These are phyloP conservation scores for Dryoscopus gambensis DNA, from an alignment of 2,113 vertebrate species.

Conservation along the genomic window DNA sequence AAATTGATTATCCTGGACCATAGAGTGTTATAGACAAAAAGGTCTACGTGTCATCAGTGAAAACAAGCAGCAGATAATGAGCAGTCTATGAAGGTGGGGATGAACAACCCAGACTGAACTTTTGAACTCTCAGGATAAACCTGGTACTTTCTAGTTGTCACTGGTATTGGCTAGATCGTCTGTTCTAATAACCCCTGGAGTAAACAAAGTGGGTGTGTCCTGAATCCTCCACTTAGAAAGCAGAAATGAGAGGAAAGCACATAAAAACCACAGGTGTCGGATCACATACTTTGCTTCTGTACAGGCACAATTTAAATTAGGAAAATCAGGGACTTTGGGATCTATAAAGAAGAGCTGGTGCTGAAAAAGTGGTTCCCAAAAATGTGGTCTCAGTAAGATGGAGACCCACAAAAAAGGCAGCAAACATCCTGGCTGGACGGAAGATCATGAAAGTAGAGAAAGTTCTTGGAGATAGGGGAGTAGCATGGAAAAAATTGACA, in stretches of 20 bases:
- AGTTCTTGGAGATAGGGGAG: not conserved
- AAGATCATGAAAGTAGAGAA: not conserved
- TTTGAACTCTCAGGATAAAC: not conserved
- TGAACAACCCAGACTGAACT: not conserved
- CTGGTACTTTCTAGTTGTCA: not conserved
- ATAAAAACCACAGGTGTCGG: not conserved
- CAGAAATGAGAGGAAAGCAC: not conserved
- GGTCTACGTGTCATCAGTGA: rapidly evolving
- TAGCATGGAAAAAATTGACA: not conserved
- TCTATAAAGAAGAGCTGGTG: not conserved
- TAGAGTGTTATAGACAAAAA: not conserved
- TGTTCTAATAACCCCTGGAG: not conserved
- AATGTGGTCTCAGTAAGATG: not conserved
- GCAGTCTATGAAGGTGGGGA: not conserved
- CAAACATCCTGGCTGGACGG: not conserved
- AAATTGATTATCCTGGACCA: not conserved
- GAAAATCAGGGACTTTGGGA: not conserved
- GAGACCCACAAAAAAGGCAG: not conserved
- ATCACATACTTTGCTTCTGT: not conserved
- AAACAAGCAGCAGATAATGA: not conserved
- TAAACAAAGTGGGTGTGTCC: not conserved
- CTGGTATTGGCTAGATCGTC: not conserved
- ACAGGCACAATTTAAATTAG: not conserved
- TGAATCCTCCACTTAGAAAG: not conserved
- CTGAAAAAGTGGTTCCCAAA: not conserved